phyloP scores from a whole-genome alignment of 2,888 invertebrate species.

The Acanthopleura granulata region DNA sequence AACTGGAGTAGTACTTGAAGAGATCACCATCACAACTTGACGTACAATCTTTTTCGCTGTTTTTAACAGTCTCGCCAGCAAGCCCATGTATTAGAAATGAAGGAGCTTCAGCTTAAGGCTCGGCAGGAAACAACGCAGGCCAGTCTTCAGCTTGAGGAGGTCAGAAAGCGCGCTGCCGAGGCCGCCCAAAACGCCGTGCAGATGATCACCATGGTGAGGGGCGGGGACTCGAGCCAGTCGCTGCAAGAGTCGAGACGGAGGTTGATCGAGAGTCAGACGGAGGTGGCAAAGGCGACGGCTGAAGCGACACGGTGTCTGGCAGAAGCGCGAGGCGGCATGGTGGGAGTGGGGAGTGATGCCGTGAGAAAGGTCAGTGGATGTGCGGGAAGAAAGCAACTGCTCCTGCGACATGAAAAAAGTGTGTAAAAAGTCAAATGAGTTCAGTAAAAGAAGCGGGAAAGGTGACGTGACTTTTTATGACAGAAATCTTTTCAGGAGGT shows the following conservation, averaged over 20 bases:
- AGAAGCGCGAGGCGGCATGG: constrained; percentile 25
- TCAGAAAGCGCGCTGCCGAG: constrained; percentile 29
- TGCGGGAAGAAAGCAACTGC: no score
- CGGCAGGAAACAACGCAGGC: constrained; percentile 55
- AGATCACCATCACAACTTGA: no score
- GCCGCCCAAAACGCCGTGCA: constrained; percentile 24
- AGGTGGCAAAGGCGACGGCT: constrained; percentile 55
- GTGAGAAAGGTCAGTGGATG: background rate
- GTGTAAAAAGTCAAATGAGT: no score
- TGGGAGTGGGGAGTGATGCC: background rate
- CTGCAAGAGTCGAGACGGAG: constrained; percentile 42
- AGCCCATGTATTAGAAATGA: constrained; percentile 53
- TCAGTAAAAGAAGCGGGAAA: no score
- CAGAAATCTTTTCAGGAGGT: no score
- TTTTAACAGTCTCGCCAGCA: constrained; percentile 56
- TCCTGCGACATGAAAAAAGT: no score
- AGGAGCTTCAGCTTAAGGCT: constrained; percentile 51
- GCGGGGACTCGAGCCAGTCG: constrained; percentile 37
- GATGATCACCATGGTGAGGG: constrained; percentile 22
- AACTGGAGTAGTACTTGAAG: no score
- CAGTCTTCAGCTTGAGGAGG: constrained; percentile 50
- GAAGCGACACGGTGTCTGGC: constrained; percentile 54
- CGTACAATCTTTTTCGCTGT: no score
- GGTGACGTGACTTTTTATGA: no score
- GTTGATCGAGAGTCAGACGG: constrained; percentile 44